phyloP scores from a whole-genome alignment of 2,797 vertebrate species.

The Phataginus tricuspis region DNA sequence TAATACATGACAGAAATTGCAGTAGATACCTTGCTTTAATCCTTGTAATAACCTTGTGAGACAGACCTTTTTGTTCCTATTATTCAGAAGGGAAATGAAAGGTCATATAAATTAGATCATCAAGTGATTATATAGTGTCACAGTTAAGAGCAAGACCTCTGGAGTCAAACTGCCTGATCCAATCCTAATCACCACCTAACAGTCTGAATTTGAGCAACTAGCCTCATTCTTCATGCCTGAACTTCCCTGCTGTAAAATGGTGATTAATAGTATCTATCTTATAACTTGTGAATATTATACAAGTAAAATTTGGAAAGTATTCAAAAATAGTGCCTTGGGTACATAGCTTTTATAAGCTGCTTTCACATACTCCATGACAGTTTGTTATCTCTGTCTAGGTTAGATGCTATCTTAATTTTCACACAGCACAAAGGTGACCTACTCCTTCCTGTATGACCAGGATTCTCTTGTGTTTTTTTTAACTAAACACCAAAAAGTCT shows the following conservation, averaged over 20 bases:
- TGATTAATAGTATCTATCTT: neutral
- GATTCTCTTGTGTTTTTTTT: neutral
- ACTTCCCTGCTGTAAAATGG: neutral
- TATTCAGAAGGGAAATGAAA: neutral
- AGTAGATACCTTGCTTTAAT: neutral
- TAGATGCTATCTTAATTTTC: neutral
- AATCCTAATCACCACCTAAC: neutral
- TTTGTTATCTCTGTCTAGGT: neutral
- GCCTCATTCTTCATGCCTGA: neutral
- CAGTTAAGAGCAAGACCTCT: neutral
- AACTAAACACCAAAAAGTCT: neutral
- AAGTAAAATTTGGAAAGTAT: neutral
- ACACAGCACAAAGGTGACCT: neutral
- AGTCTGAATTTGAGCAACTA: neutral
- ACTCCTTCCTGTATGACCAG: neutral
- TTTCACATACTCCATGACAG: neutral
- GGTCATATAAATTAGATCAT: neutral
- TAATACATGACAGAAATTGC: neutral
- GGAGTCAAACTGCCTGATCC: neutral
- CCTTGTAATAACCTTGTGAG: neutral
- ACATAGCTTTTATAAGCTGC: neutral
- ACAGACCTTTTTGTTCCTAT: neutral
- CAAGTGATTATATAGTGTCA: neutral
- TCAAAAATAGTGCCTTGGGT: neutral
- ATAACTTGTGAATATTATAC: neutral